Conservation (phyloP, 2,888 invertebrate genomes). For the Cheiracanthium punctorium region DNA sequence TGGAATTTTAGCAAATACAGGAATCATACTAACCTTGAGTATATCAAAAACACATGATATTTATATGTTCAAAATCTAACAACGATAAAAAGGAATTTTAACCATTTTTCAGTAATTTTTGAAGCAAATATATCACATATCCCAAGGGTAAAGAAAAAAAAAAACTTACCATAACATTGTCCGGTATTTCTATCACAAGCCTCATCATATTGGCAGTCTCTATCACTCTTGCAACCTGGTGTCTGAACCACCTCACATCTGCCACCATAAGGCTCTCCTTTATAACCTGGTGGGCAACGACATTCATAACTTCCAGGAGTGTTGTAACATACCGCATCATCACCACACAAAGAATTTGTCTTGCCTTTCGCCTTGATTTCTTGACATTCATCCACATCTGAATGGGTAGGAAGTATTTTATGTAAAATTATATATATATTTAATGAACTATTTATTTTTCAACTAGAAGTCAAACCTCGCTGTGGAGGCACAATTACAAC, state of each 20-base stretch:
- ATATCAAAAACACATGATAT: too few species aligned
- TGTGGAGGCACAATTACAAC: too few species aligned
- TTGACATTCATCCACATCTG: conserved; percentile 88
- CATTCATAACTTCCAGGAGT: conserved; percentile 81
- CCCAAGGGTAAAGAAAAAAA: too few species aligned
- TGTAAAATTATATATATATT: background rate
- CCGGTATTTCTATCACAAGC: conserved; percentile 78
- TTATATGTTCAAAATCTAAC: too few species aligned
- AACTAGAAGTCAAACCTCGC: background rate
- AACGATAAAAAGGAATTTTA: too few species aligned
- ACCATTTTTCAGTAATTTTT: too few species aligned
- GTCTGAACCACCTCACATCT: conserved; percentile 65
- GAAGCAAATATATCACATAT: too few species aligned
- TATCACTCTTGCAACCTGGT: conserved; percentile 71
- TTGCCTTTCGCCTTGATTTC: conserved; percentile 81
- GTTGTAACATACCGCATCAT: conserved; percentile 90
- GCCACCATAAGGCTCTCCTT: conserved; percentile 73
- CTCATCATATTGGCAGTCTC: conserved; percentile 72
- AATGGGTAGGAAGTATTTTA: background rate
- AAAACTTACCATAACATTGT: conserved; percentile 78
- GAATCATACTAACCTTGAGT: too few species aligned
- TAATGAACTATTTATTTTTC: background rate
- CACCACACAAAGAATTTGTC: conserved; percentile 83
- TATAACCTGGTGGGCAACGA: conserved; percentile 71
- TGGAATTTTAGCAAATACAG: too few species aligned